These are phyloP conservation scores for Drosophila meridiana DNA, from an alignment of 2,888 invertebrate species.

Conservation along the genomic window DNA sequence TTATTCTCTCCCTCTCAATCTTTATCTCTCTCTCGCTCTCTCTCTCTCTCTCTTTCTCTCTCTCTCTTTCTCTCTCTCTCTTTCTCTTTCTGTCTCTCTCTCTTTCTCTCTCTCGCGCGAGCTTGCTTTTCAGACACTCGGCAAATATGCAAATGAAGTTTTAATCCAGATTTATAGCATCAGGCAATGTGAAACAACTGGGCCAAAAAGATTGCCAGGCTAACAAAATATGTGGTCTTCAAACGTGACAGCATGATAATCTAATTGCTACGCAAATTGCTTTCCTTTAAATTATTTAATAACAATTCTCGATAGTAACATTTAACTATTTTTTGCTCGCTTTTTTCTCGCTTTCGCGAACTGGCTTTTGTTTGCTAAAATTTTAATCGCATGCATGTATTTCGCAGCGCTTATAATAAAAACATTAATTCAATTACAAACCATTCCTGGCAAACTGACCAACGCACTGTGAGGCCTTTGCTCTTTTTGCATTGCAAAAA, in stretches of 20 bases:
- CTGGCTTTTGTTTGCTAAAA: constrained; percentile 16
- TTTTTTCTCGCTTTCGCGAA: constrained; percentile 1
- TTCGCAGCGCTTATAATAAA: constrained; percentile 8
- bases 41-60: background rate
- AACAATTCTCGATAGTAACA: constrained; percentile 48
- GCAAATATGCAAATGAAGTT: constrained; percentile 64
- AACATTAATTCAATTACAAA: constrained; percentile 31
- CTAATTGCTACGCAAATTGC: constrained; percentile 20
- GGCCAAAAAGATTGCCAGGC: constrained; percentile 17
- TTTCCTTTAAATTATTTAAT: constrained; percentile 32
- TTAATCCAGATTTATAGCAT: constrained; percentile 74
- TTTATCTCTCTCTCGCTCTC: background rate
- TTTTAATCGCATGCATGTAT: constrained; percentile 22
- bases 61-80: background rate
- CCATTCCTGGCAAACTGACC: background rate
- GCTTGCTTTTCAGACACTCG: constrained; percentile 5
- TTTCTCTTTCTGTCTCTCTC: background rate
- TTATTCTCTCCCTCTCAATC: background rate
- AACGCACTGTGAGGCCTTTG: background rate
- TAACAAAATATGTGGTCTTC: constrained; percentile 40
- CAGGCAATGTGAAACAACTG: constrained; percentile 42
- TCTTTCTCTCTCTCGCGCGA: background rate
- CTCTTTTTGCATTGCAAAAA: too few species aligned
- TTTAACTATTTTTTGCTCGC: constrained; percentile 14
- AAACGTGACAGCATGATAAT: constrained; percentile 23